phyloP scores from a whole-genome alignment of 2,797 vertebrate genomes.

The Phrynocephalus vlangalii region DNA sequence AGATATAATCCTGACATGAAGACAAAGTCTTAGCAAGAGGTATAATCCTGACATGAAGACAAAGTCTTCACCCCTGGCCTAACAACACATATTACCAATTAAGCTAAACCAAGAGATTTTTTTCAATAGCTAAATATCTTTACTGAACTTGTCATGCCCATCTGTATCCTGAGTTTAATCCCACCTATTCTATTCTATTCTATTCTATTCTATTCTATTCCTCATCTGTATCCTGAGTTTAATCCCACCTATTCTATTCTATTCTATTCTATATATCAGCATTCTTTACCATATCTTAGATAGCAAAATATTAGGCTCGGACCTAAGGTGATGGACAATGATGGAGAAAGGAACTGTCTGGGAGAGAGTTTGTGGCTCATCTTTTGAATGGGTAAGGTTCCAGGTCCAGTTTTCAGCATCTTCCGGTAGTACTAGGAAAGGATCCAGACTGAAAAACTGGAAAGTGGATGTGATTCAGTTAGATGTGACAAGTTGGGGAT shows the following conservation, averaged over 20 bases:
- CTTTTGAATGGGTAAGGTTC: too few species aligned
- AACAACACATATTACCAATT: neutral
- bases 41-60: neutral
- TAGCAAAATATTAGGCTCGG: neutral
- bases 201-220: too few species aligned
- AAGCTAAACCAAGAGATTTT: neutral
- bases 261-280: too few species aligned
- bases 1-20: neutral
- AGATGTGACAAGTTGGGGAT: too few species aligned
- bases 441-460: too few species aligned
- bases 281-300: too few species aligned
- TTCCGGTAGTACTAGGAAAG: too few species aligned
- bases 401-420: too few species aligned
- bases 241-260: too few species aligned
- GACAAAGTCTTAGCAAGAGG: neutral
- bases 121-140: neutral
- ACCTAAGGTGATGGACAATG: neutral
- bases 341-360: neutral
- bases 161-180: neutral
- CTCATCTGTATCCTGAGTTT: neutral
- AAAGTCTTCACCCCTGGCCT: neutral
- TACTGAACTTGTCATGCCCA: neutral
- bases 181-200: too few species aligned
- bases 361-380: too few species aligned
- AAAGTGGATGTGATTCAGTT: too few species aligned